Evolutionary conservation across 2,113 vertebrate species (phyloP), one percentile per base, ranked within the genome.

Genomic region (Amphiprion percula): DNA sequence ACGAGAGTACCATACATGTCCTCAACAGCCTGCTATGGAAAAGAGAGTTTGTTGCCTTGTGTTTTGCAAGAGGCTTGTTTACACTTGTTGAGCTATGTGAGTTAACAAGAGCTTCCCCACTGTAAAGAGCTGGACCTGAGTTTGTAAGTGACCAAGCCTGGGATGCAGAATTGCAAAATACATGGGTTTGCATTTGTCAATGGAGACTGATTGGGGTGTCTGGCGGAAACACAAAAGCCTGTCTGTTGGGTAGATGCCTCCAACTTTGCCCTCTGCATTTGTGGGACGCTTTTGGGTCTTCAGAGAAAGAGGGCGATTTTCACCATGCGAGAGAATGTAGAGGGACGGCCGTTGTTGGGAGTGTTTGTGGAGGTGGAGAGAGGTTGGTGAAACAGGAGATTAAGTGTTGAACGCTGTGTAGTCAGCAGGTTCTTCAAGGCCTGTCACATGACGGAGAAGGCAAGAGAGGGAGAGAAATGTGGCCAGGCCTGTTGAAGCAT

Each of bases 381-480:
- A 50, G 49, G 16, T 15, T n/a, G 23, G 61, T 68, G 69, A 83
- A 90, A 90, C 62, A 71, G 80, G 79, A 88, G 74, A 86, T 82
- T 11, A 37, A 65, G 79, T 83, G 84, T 87, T 61, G 23, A 66
- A 60, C 59, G 68, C 77, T 69, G 79, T 82, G 74, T 2, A 82
- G 90, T 93, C 93, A 94, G 91, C 89, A 85, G 70, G 81, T 92
- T 85, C 39, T 74, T 82, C 61, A 64, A 74, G 77, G 65, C 39
- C 55, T 1, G 77, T 91, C 91, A 91, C 82, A 81, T 92, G 90
- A 90, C 67, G 26, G 53, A 78, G 58, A 69, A 23, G 15, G 28
- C 37, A 17, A 10, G 67, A 26, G 53, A 50, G 33, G 19, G 33
- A 41, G 68, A 37, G 68, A 66, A 87, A 89, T 70, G 62, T 54